phyloP scores from a whole-genome alignment of 2,113 vertebrate genomes.

The Eubucco bourcierii region DNA sequence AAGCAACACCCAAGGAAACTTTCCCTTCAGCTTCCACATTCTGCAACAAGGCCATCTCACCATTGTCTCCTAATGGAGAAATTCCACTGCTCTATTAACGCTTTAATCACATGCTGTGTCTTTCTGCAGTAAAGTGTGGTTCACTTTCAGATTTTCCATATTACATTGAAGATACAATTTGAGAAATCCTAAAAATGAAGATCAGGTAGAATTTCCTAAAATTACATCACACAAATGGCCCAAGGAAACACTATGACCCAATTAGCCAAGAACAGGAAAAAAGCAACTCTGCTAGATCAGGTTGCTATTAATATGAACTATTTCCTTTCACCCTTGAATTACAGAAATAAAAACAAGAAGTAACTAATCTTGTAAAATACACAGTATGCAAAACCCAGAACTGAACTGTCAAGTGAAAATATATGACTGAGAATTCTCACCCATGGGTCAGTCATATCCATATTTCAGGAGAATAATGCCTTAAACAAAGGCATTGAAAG shows the following conservation, averaged over 20 bases:
- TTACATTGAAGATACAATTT: neutral
- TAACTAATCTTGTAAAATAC: neutral
- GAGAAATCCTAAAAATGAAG: neutral
- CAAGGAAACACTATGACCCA: neutral
- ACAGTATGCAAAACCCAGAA: neutral
- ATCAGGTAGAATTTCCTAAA: constrained; percentile 4
- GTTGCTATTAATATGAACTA: neutral
- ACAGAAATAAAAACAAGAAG: constrained; percentile 46
- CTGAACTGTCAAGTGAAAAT: neutral
- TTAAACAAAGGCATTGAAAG: neutral
- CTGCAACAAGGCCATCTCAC: neutral
- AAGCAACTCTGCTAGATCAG: neutral
- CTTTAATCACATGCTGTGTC: neutral
- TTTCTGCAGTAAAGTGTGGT: neutral
- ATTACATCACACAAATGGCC: neutral
- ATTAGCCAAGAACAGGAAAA: neutral
- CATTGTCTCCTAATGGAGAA: neutral
- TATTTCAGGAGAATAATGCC: neutral
- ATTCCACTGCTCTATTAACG: neutral
- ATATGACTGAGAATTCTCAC: neutral
- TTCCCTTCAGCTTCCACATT: neutral
- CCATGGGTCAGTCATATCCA: neutral
- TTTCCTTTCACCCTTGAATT: constrained; percentile 12
- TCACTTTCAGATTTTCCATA: neutral
- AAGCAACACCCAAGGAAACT: neutral